A percentile compares a stretch with the other conserved stretches of the same genome.
phyloP scores from a whole-genome alignment of 2,797 vertebrate species.

The Sphenopsis melanotis region DNA sequence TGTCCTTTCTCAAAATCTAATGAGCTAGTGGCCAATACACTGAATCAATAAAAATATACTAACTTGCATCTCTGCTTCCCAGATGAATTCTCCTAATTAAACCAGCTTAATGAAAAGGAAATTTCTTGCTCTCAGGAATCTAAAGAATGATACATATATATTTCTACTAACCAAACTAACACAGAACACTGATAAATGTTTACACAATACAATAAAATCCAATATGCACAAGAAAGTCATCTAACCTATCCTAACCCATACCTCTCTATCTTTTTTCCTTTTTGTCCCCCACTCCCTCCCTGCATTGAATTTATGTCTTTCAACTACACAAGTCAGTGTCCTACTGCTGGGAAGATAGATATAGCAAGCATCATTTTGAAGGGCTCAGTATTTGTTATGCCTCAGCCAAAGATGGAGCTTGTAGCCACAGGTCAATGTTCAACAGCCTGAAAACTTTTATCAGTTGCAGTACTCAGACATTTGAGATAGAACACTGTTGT shows the following conservation, averaged over 20 bases:
- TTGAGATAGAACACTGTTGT: neutral
- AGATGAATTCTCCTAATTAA: neutral
- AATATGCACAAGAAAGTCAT: neutral
- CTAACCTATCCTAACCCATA: neutral
- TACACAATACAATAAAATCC: neutral
- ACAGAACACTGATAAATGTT: neutral
- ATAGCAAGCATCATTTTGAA: neutral
- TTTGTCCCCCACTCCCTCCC: accelerated
- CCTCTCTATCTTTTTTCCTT: neutral
- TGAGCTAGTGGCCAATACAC: neutral
- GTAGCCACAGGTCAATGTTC: neutral
- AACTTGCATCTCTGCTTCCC: neutral
- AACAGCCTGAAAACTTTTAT: neutral
- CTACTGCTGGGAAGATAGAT: neutral
- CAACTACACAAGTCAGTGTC: neutral
- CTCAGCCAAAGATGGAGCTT: neutral
- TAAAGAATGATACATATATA: neutral
- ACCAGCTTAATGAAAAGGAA: neutral
- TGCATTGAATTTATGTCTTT: neutral
- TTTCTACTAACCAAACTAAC: neutral
- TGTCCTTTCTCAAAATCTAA: neutral
- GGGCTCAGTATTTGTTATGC: neutral
- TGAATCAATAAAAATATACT: neutral
- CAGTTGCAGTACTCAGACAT: neutral
- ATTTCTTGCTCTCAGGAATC: neutral